Evolutionary conservation across 2,797 vertebrate genomes (phyloP), one percentile per base, ranked within the genome.

Genomic region (Microctenopoma lineatum): DNA sequence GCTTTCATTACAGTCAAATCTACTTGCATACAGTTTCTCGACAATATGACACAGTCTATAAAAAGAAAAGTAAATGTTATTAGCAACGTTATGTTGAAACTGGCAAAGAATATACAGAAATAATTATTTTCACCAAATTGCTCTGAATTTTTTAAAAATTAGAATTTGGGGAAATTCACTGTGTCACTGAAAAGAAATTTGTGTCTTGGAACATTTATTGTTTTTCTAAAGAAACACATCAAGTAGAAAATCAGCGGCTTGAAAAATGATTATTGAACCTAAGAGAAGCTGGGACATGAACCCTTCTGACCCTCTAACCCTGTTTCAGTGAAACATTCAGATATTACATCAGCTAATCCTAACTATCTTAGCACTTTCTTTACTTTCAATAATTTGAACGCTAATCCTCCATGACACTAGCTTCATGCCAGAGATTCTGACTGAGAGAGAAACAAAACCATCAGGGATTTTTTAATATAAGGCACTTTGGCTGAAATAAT

Each of bases 401-500:
- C 15, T 66, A 70, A 78, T 74, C 57, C 36, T 72, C 34, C 61
- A 57, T 2, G 48, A 60, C 66, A 70, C 18, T 0, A 62, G 47
- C 60, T 46, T 39, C 2, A 11, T 21, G 64, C 38, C 63, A 52
- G 36, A 81, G 25, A 64, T 52, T 68, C 59, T 55, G 65, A 70
- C 41, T 10, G 57, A 61, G 47, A 77, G 54, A 59, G 70, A 65
- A 80, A 80, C 32, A 51, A 65, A 82, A 75, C 51, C 66, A 52
- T 64, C 60, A 59, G 57, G 58, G 36, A 71, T 47, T 65, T 67
- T 78, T 76, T 72, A 66, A 80, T 59, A 59, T 18, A 29, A 77
- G 45, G 48, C 46, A 61, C 67, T 77, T 87, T 70, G 73, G 73
- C 62, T 83, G 18, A 84, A 84, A 78, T 72, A 73, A 80, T 59